Base-by-base conservation (phyloP, 2,888 invertebrate genomes). In the Euphydryas editha region DNA sequence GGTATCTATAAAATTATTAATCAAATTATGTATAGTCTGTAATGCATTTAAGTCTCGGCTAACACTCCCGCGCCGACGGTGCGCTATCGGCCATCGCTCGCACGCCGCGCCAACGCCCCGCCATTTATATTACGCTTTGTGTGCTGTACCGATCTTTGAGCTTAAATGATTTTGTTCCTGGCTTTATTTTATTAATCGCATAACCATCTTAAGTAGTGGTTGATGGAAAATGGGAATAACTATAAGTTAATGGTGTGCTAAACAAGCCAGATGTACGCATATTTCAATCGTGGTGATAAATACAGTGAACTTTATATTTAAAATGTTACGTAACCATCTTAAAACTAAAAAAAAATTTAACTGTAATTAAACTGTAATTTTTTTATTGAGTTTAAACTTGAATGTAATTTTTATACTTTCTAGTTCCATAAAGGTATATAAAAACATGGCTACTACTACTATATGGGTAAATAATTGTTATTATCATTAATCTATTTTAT, bases 131-230 rank as follows among this genome's bases (percentile, higher is more conserved):
- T 60, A 67, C 56, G 62, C 61, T 67, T 63, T 70, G 72, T 72
- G 63, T 70, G 67, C 67, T 64, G 37, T 65, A 69, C 69, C 62
- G 67, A 68, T 69, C 54, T 70, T 72, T 67, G 63, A 36, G 62
- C 68, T 69, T 76, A 75, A 75, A 76, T 76, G 75, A 75, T 73
- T 75, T 75, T 72, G 72, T 72, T 73, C 69, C 68, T 65, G 47
- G 20, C 62, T 65, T 68, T 62, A 59, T 62, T 59, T 63, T 68
- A 65, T 65, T 67, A 67, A 66, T 67, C 60, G 42, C 36, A 59
- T 56, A 58, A 51, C 20, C 44, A 63, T 63, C 57, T 63, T 63
- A 49, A 18, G 62, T 49, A 56, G 62, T 57, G 47, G 39, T 24
- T 49, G 57, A 44, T 20, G 42, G 55, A n/a, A 36, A 54, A 54